Conservation (phyloP, 64 coral and sea anemone genomes). For the Porites australiensis region DNA sequence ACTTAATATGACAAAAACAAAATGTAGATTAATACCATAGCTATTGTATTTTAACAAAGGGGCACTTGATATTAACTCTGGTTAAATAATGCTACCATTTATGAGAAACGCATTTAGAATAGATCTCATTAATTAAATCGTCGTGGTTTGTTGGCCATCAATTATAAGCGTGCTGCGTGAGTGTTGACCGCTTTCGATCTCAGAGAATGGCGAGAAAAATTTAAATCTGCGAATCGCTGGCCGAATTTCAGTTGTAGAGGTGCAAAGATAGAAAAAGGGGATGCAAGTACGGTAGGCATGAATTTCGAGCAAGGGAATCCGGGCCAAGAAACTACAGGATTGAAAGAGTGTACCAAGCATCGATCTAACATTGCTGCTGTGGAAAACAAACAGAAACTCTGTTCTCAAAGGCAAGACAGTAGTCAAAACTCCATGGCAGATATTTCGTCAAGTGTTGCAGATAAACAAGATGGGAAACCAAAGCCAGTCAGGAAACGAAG, state of each 20-base stretch:
- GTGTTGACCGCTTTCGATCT: background rate
- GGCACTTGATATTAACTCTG: background rate
- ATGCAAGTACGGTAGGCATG: background rate
- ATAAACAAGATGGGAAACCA: background rate
- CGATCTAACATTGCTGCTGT: background rate
- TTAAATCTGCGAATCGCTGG: background rate
- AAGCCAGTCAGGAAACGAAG: slow-evolving; percentile 4
- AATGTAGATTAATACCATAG: background rate
- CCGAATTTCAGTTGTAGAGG: background rate
- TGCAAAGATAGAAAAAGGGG: background rate
- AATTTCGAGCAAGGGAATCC: background rate
- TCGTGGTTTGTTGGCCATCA: background rate
- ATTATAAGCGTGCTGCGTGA: too few relatives aligned
- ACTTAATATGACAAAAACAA: background rate
- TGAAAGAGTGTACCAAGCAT: background rate
- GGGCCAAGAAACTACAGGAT: too few relatives aligned
- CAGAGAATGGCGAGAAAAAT: background rate
- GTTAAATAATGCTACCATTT: background rate
- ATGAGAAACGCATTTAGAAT: background rate
- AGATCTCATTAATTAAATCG: slow-evolving; percentile 10
- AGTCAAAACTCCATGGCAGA: background rate
- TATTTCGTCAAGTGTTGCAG: background rate
- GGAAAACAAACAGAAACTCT: background rate
- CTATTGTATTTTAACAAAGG: slow-evolving; percentile 7
- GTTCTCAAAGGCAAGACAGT: background rate